Conservation (phyloP, 1,140 invertebrate genomes). For the Probaryconus sp. region DNA sequence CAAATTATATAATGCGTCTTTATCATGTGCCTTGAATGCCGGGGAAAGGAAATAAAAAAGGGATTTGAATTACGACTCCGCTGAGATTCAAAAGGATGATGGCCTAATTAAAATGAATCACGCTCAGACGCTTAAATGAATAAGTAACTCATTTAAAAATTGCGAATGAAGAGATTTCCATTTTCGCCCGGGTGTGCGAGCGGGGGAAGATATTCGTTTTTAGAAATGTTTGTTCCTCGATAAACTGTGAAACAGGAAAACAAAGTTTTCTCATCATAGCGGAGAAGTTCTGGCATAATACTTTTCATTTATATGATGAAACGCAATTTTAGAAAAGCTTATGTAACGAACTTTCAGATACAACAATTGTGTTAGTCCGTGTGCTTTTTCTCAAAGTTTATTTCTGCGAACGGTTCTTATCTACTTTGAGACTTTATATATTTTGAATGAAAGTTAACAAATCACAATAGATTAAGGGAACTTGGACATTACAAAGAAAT, state of each 20-base stretch:
- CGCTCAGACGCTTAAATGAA: conserved; percentile 40
- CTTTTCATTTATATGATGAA: conserved; percentile 40
- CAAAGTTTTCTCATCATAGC: conserved; percentile 48
- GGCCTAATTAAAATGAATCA: conserved; percentile 51
- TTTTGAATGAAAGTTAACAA: conserved; percentile 19
- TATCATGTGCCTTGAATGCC: conserved; percentile 31
- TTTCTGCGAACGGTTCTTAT: conserved; percentile 17
- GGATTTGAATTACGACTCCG: conserved; percentile 31
- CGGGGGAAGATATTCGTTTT: conserved; percentile 27
- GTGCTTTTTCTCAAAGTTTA: conserved; percentile 1
- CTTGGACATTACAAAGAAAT: conserved; percentile 8
- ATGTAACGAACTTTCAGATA: conserved; percentile 32
- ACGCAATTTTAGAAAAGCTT: conserved; percentile 44
- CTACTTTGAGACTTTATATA: conserved; percentile 19
- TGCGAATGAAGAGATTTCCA: conserved; percentile 15
- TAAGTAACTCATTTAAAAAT: conserved; percentile 40
- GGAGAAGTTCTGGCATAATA: conserved; percentile 40
- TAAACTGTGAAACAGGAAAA: conserved; percentile 41
- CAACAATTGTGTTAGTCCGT: conserved; percentile 29
- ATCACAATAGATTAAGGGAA: conserved; percentile 5
- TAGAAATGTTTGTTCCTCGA: conserved; percentile 23
- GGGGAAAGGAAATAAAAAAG: conserved; percentile 3
- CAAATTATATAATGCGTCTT: conserved; percentile 41
- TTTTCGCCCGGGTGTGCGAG: not conserved
- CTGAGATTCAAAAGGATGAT: conserved; percentile 39